Evolutionary conservation across 2,888 invertebrate genomes (phyloP).

Genomic region (Philhelius pedissequus): DNA sequence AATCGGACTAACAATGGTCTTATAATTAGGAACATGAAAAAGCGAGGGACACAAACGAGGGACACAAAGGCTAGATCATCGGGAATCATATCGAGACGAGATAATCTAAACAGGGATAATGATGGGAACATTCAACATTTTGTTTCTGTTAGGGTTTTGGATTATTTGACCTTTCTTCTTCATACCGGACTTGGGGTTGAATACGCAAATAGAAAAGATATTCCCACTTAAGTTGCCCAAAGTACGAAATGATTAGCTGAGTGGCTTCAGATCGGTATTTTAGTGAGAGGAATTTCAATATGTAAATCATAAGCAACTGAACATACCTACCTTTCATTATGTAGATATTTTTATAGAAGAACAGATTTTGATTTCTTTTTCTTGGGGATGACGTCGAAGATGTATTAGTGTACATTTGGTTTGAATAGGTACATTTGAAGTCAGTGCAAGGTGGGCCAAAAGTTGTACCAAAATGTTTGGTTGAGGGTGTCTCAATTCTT

Average conservation of each 20-base stretch:
- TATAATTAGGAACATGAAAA: constrained; percentile 53
- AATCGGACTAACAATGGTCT: constrained; percentile 54
- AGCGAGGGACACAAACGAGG: not conserved
- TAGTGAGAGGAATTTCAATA: not conserved
- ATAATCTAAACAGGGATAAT: constrained; percentile 60
- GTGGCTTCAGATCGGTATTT: not conserved
- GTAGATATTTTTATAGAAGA: too few species aligned
- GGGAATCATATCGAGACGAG: constrained; percentile 58
- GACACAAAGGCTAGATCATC: constrained; percentile 53
- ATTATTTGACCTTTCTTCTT: constrained; percentile 55
- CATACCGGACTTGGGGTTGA: constrained; percentile 35
- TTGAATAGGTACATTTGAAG: too few species aligned
- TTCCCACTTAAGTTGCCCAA: not conserved
- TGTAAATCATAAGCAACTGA: not conserved
- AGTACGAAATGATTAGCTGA: not conserved
- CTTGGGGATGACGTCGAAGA: too few species aligned
- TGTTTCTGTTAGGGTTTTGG: constrained; percentile 28
- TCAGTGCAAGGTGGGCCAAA: too few species aligned
- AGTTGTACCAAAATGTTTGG: too few species aligned
- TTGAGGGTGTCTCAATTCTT: too few species aligned
- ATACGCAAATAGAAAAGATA: not conserved
- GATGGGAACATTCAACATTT: constrained; percentile 55
- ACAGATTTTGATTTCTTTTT: too few species aligned
- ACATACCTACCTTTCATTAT: too few species aligned
- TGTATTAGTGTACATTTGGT: too few species aligned